Evolutionary conservation across 2,888 invertebrate species (phyloP).

Genomic region (Panorpa germanica): DNA sequence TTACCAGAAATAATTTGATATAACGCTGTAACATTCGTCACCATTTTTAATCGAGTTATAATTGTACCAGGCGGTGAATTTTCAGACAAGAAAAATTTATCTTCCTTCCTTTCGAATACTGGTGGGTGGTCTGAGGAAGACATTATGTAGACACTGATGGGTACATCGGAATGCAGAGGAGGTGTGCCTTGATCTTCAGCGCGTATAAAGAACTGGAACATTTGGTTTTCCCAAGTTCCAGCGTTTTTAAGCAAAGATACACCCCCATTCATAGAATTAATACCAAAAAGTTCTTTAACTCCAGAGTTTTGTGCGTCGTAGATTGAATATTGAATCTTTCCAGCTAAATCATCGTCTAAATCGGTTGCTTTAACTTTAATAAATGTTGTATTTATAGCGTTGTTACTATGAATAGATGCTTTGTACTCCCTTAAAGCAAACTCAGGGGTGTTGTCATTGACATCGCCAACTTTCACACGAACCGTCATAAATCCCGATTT

Average conservation of each 20-base stretch:
- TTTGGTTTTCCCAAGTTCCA: slow-evolving; percentile 42
- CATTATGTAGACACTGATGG: slow-evolving; percentile 64
- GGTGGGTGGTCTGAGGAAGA: slow-evolving; percentile 50
- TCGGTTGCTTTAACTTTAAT: slow-evolving; percentile 55
- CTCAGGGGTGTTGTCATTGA: slow-evolving; percentile 66
- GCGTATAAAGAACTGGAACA: slow-evolving; percentile 76
- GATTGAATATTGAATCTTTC: slow-evolving; percentile 55
- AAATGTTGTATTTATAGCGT: slow-evolving; percentile 34
- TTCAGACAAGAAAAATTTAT: slow-evolving; percentile 67
- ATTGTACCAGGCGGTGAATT: slow-evolving; percentile 45
- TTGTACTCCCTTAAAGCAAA: slow-evolving; percentile 64
- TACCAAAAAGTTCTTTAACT: slow-evolving; percentile 47
- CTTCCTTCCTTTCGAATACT: slow-evolving; percentile 48
- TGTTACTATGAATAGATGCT: slow-evolving; percentile 43
- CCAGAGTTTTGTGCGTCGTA: slow-evolving; percentile 46
- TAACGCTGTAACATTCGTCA: slow-evolving; percentile 38
- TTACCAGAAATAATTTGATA: slow-evolving; percentile 41
- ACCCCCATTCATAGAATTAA: slow-evolving; percentile 57
- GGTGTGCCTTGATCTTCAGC: slow-evolving; percentile 65
- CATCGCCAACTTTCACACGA: slow-evolving; percentile 62
- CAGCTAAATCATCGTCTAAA: slow-evolving; percentile 53
- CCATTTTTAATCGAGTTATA: slow-evolving; percentile 45
- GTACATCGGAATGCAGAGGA: slow-evolving; percentile 61
- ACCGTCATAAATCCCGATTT: slow-evolving; percentile 54
- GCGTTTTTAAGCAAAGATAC: slow-evolving; percentile 45